Evolutionary conservation across 2,113 vertebrate genomes (phyloP).

Genomic region (Polypterus bichir): DNA sequence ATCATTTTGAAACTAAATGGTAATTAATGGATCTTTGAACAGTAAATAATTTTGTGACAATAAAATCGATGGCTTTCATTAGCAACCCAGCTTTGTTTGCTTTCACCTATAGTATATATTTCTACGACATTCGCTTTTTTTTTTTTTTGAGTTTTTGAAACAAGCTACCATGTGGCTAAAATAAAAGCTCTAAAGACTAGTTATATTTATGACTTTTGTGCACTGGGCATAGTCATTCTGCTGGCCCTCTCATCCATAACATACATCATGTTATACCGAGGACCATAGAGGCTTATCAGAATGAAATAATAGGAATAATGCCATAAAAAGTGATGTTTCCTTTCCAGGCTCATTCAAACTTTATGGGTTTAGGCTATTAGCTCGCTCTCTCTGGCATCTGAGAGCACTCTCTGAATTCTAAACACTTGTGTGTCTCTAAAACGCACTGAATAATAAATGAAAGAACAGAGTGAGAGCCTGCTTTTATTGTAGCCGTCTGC

Average conservation of each 20-base stretch:
- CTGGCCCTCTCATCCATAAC: not conserved
- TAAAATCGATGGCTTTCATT: too few relatives aligned
- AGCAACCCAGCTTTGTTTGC: too few relatives aligned
- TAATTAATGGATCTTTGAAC: too few relatives aligned
- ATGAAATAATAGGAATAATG: slow-evolving; percentile 4
- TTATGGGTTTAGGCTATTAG: slow-evolving; percentile 4
- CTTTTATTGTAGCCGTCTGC: slow-evolving; percentile 16
- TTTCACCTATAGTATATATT: too few relatives aligned
- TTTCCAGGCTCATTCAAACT: slow-evolving; percentile 17
- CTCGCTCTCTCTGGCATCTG: slow-evolving; percentile 7
- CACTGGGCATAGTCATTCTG: too few relatives aligned
- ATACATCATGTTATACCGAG: slow-evolving; percentile 6
- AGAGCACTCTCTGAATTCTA: slow-evolving; percentile 18
- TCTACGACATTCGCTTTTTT: too few relatives aligned
- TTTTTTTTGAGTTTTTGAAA: too few relatives aligned
- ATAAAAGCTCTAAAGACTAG: too few relatives aligned
- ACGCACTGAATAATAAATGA: slow-evolving; percentile 20
- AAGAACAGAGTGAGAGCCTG: slow-evolving; percentile 9
- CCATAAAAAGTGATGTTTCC: slow-evolving; percentile 14
- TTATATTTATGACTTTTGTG: too few relatives aligned
- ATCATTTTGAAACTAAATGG: too few relatives aligned
- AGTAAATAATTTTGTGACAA: too few relatives aligned
- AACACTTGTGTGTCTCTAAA: slow-evolving; percentile 16
- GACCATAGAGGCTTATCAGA: slow-evolving; percentile 7
- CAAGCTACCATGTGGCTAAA: too few relatives aligned